phyloP scores from a whole-genome alignment of 2,888 invertebrate genomes.

The Hypercompe scribonia region DNA sequence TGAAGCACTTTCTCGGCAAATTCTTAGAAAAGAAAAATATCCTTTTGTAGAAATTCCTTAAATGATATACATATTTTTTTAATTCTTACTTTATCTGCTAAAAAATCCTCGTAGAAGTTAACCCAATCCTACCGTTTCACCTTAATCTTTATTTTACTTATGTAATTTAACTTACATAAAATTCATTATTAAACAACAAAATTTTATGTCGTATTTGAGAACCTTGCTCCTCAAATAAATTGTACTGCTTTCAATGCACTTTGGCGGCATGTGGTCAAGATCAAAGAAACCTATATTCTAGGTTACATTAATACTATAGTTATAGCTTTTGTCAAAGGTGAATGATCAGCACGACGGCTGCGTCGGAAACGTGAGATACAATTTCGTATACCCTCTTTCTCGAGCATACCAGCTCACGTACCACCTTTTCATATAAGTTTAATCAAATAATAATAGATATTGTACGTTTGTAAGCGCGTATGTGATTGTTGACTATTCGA shows the following conservation, averaged over 20 bases:
- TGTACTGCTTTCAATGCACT: not conserved
- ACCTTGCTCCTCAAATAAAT: not conserved
- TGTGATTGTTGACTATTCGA: conserved; percentile 36
- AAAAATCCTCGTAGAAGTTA: too few relatives aligned
- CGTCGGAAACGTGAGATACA: not conserved
- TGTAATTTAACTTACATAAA: not conserved
- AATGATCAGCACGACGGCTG: not conserved
- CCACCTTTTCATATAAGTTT: not conserved
- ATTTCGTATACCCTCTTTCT: conserved; percentile 2
- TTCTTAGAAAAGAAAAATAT: too few relatives aligned
- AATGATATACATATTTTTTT: too few relatives aligned
- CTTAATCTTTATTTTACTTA: not conserved
- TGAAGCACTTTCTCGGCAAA: too few relatives aligned
- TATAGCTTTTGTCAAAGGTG: not conserved
- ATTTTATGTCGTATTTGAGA: not conserved
- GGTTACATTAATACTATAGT: not conserved
- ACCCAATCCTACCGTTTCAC: not conserved
- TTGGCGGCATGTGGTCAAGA: not conserved
- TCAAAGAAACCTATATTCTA: not conserved
- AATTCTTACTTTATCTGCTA: too few relatives aligned
- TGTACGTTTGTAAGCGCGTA: conserved; percentile 1
- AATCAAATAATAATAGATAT: conserved; percentile 13
- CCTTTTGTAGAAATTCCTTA: too few relatives aligned
- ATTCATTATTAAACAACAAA: not conserved
- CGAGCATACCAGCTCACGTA: conserved; percentile 7